Evolutionary conservation across 2,113 vertebrate genomes (phyloP), one percentile per base, ranked within the genome.

Genomic region (Nothocercus julius): DNA sequence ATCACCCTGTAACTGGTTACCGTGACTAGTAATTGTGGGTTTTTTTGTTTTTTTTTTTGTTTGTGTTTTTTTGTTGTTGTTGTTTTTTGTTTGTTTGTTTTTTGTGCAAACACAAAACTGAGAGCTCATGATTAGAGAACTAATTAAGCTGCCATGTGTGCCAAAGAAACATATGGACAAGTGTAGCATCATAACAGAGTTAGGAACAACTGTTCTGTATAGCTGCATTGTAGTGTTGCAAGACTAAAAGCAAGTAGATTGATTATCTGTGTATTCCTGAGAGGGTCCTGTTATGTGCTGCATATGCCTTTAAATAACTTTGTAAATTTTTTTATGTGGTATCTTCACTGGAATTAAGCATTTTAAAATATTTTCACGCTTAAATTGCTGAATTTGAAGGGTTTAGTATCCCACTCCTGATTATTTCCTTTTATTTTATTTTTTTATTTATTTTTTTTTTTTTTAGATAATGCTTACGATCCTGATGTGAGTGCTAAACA

Each of bases 401-500:
- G 45, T 13, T 63, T 19, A 6, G 30, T 63, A 6, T 66, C 28
- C 59, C 75, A 62, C 18, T 5, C 19, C 47, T n/a, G 16, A 64
- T 47, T 84, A 40, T 49, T 70, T 19, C 49, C 9, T 49, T 49
- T 22, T 49, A 22, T 49, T 36, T 13, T 80, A 59, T 58, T 61
- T 63, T 85, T 89, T 92, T 56, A 49, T 87, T 67, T 20, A 32
- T 12, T 77, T 59, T 58, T 59, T 66, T 85, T 90, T n/a, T n/a
- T n/a, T n/a, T 92, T 61, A 99, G 99, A 99, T 90, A 99, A 99
- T 96, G 99, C 99, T 61, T 99, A 99, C 3, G 99, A 99, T 94
- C 99, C 99, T 77, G 99, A 99, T 94, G 99, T 99, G 91, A 98
- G 91, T 5, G 99, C 99, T 86, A 99, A 98, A 36, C 98, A 99